Conservation (phyloP, 2,113 vertebrate species). For the Corythoichthys haematopterus region DNA sequence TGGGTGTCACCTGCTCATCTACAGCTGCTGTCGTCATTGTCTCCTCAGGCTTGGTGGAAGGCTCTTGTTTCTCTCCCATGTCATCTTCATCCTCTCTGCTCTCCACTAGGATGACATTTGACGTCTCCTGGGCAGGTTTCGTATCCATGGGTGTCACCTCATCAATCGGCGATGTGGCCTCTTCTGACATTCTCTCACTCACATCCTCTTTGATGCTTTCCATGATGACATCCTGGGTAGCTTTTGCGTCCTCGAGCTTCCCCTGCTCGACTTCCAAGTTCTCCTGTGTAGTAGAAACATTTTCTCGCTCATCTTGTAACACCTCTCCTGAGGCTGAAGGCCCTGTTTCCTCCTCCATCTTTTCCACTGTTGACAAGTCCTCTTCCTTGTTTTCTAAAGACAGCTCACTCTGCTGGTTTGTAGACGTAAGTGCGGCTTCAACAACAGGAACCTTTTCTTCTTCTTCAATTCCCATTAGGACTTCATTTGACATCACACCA, state of each 20-base stretch:
- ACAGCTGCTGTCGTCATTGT: no score
- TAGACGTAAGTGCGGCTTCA: neutral
- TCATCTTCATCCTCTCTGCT: neutral
- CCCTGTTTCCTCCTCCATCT: constrained; percentile 37
- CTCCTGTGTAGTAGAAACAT: constrained; percentile 4
- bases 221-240: neutral
- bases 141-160: neutral
- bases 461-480: neutral
- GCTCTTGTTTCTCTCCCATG: neutral
- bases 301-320: constrained; percentile 7
- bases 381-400: neutral
- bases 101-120: neutral
- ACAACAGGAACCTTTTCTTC: neutral
- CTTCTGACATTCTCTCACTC: neutral
- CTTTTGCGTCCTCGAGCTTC: neutral
- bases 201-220: constrained; percentile 5
- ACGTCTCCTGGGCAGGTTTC: neutral
- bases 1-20: constrained; percentile 19
- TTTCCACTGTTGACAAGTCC: neutral
- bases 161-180: neutral
- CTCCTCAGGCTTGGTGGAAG: neutral
- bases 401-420: neutral
- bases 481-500: neutral
- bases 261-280: constrained; percentile 7
- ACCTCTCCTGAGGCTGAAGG: constrained; percentile 12